Evolutionary conservation across 2,888 invertebrate genomes (phyloP), one percentile per base, ranked within the genome.

Genomic region (Isoperla grammatica): DNA sequence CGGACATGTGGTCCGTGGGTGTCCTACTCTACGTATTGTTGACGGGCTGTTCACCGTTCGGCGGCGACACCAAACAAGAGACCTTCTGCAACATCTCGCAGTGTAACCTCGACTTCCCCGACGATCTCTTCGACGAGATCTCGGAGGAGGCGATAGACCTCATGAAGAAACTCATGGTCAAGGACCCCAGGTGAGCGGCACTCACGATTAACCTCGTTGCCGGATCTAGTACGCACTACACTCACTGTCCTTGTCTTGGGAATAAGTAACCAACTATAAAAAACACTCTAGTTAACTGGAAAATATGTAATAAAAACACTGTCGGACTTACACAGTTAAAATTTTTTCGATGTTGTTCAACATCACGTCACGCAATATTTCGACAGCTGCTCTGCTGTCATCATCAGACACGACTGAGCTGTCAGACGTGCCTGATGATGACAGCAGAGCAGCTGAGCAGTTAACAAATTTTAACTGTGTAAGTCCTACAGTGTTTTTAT

Each of bases 1-100:
- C 96, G 61, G 96, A 97, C 78, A 93, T 96, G 80, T 97, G 96
- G 96, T 95, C 95, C 63, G 85, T 96, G 67, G 97, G 97, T 62
- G 95, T 97, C 45, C 78, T 97, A 70, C 85, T 93, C 40, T 97
- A 97, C 79, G 96, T 96, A 37, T 83, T 97, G 68, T 79, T 97
- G 65, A 93, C 94, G 68, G 95, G 96, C 59, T 95, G 90, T 76
- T 94, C 95, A 57, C 97, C 96, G 23, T 97, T 97, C 76, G 94
- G 93, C 60, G 95, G 95, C 60, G 93, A 95, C 75, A 91, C 89
- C 65, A 95, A 95, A 76, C 95, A 96, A 79, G 93, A 96, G 80
- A 97, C 97, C 59, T 96, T 93, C 80, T 88, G 94, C 71, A 97
- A 97, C 80, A 97, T 97, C 74, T 90, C 95, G 60, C 89, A 93